phyloP scores from a whole-genome alignment of 1,140 invertebrate genomes.

The Harpegnathos saltator region DNA sequence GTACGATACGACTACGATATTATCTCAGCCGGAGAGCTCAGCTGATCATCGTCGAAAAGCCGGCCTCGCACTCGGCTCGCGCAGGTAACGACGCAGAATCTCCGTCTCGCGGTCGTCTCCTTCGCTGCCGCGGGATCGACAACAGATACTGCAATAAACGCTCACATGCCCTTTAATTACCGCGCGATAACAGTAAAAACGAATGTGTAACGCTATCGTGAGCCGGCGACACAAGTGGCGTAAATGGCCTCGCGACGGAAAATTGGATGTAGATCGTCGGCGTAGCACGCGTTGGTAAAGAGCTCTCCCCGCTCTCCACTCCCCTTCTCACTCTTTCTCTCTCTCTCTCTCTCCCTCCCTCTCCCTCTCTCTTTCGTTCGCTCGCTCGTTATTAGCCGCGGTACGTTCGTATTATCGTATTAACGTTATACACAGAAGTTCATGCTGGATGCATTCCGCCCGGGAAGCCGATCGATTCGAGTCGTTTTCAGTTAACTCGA shows the following conservation, averaged over 20 bases:
- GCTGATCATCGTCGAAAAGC: constrained; percentile 44
- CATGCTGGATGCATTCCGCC: neutral
- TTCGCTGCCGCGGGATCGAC: neutral
- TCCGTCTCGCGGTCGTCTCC: constrained; percentile 8
- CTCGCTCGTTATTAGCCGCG: too few species aligned
- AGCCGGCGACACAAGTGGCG: constrained; percentile 27
- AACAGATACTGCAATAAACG: constrained; percentile 46
- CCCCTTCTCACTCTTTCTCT: too few species aligned
- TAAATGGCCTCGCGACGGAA: constrained; percentile 32
- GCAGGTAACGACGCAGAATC: constrained; percentile 50
- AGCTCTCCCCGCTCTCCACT: neutral
- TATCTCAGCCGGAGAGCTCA: constrained; percentile 24
- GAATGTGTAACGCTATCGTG: neutral
- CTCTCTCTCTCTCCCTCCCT: too few species aligned
- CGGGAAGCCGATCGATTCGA: neutral
- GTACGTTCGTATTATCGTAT: neutral
- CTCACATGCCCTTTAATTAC: constrained; percentile 46
- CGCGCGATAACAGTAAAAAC: constrained; percentile 35
- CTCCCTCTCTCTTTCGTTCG: too few species aligned
- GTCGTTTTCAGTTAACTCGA: neutral
- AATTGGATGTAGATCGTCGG: constrained; percentile 10
- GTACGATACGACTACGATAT: constrained; percentile 47
- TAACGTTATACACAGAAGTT: constrained; percentile 11
- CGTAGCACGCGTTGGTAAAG: constrained; percentile 4
- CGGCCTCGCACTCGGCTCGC: constrained; percentile 35